Evolutionary conservation across 1,140 invertebrate genomes (phyloP), one percentile per base, ranked within the genome.

Genomic region (Drosophila nebulosa): DNA sequence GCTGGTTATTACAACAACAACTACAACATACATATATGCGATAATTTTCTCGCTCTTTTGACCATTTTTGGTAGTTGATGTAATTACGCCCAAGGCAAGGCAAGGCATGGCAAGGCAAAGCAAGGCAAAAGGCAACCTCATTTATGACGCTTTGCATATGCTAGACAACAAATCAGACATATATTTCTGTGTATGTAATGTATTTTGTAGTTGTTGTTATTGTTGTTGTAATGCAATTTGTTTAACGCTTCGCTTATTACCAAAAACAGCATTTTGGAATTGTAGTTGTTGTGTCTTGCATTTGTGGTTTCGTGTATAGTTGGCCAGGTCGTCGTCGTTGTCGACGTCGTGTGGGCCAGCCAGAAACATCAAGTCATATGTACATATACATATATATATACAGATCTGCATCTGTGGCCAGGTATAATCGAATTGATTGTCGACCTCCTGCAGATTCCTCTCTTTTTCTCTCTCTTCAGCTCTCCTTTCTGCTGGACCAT

Each of bases 201-300:
- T 30, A 30, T 9, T 62, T 67, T 51, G 74, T 68, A 52, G 66
- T 78, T 75, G 81, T 58, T 51, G 64, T 64, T 51, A 69, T 68
- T 56, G 69, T 78, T 75, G 83, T 58, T 88, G 78, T 86, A 86
- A 83, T 86, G 83, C 83, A 86, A 88, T 86, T 86, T 86, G 81
- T 88, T 86, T 88, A 86, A 86, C 81, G 81, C 81, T 86, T 86
- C 81, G 81, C 83, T 86, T 86, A 86, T 86, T 86, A 88, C 81
- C 83, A 81, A 83, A 86, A 88, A 88, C 83, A 86, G 83, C 74
- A 78, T 79, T 56, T 72, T 66, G 60, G 60, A 18, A 3, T 22
- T 56, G 24, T 46, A 46, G 39, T 46, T 46, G 21, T 16, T 46
- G n/a, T 46, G 66, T 57, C 9, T 63, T 56, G 42, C 39, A 32